phyloP scores from a whole-genome alignment of 2,797 vertebrate species.

The Acestrorhynchus altus region DNA sequence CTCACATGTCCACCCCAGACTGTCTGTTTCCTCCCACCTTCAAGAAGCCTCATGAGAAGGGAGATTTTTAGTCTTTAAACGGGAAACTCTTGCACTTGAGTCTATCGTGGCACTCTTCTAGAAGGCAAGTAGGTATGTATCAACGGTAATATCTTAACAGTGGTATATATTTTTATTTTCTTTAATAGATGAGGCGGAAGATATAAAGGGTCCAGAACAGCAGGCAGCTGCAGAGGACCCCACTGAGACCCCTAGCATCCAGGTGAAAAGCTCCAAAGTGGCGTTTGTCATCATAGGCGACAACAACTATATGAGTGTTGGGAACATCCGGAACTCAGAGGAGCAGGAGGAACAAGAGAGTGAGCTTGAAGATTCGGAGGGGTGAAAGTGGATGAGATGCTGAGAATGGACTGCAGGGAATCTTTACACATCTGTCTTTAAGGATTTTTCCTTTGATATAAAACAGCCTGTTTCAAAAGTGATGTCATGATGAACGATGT shows the following conservation, averaged over 20 bases:
- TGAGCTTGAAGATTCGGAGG: not conserved
- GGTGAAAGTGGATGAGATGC: constrained; percentile 11
- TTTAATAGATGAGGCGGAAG: constrained; percentile 41
- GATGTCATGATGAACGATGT: too few species aligned
- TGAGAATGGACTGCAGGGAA: not conserved
- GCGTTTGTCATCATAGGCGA: constrained; percentile 76
- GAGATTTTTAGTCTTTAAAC: too few species aligned
- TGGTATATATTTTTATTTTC: too few species aligned
- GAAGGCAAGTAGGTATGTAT: too few species aligned
- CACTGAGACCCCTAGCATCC: constrained; percentile 53
- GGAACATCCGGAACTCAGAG: constrained; percentile 16
- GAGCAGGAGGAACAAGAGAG: constrained; percentile 26
- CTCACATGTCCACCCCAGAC: too few species aligned
- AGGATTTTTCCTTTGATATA: too few species aligned
- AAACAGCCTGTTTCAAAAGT: too few species aligned
- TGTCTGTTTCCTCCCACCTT: too few species aligned
- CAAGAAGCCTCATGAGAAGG: too few species aligned
- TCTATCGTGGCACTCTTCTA: too few species aligned
- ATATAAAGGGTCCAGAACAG: constrained; percentile 35
- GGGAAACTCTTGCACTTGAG: too few species aligned
- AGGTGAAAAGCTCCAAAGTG: constrained; percentile 66
- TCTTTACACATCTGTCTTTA: not conserved
- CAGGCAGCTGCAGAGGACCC: constrained; percentile 43
- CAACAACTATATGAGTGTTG: constrained; percentile 71
- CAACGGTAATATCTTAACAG: too few species aligned